phyloP scores from a whole-genome alignment of 2,113 vertebrate genomes.

The Seriola quinqueradiata region DNA sequence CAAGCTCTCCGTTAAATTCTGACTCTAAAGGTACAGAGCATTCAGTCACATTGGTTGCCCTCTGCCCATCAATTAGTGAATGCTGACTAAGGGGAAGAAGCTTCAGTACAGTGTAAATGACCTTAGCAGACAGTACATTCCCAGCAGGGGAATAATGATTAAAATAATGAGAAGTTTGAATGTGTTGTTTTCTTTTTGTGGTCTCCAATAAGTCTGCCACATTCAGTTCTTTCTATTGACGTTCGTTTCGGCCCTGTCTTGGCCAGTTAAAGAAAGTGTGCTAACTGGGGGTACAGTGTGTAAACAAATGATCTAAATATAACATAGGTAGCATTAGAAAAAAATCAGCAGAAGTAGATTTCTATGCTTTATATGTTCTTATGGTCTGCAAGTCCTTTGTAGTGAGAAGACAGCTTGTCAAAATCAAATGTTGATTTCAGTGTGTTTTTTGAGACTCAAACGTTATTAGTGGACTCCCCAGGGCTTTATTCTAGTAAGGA shows the following conservation, averaged over 20 bases:
- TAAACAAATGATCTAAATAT: neutral
- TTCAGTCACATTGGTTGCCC: constrained; percentile 62
- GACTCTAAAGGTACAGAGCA: constrained; percentile 28
- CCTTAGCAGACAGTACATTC: constrained; percentile 34
- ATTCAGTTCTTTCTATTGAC: neutral
- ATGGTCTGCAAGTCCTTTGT: neutral
- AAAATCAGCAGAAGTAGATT: neutral
- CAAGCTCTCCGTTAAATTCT: constrained; percentile 12
- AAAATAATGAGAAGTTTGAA: constrained; percentile 26
- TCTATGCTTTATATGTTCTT: constrained; percentile 4
- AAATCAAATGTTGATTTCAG: neutral
- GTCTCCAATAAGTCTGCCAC: neutral
- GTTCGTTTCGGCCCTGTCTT: neutral
- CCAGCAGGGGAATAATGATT: constrained; percentile 35
- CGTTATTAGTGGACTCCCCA: neutral
- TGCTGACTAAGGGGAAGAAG: constrained; percentile 57
- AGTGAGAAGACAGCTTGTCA: constrained; percentile 22
- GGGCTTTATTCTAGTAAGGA: constrained; percentile 17
- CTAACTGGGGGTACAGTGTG: neutral
- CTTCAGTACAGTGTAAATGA: constrained; percentile 25
- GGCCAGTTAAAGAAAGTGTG: neutral
- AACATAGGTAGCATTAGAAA: neutral
- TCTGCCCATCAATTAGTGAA: constrained; percentile 52
- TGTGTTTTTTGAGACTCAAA: neutral
- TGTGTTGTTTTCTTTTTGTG: neutral